Evolutionary conservation across 2,797 vertebrate species (phyloP).

Genomic region (Sebastes kiyomatsui): DNA sequence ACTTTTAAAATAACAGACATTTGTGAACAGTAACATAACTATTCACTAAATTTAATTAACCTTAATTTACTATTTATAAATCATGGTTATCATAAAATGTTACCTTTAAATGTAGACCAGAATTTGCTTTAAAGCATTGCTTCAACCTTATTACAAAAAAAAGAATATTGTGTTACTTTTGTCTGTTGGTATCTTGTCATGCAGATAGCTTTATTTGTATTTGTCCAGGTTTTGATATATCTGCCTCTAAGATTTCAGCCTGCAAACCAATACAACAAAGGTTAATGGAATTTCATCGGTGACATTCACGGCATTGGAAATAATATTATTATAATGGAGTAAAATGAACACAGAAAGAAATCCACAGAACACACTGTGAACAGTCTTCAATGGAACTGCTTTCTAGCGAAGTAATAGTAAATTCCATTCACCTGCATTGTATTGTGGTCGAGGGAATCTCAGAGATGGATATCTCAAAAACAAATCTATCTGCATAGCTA

Average conservation of each 20-base stretch:
- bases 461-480: not conserved
- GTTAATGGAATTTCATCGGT: not conserved
- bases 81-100: no score
- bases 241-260: not conserved
- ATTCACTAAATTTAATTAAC: no score
- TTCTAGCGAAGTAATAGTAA: not conserved
- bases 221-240: not conserved
- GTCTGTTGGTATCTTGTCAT: not conserved
- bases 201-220: not conserved
- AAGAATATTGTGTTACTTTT: rapidly evolving
- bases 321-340: not conserved
- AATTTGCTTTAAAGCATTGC: not conserved
- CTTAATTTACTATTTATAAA: no score
- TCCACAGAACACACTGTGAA: not conserved
- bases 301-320: not conserved
- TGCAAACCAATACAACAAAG: not conserved
- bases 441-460: not conserved
- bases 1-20: no score
- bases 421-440: not conserved
- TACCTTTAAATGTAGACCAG: no score
- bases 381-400: not conserved
- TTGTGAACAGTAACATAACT: no score
- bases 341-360: not conserved
- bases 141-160: not conserved
- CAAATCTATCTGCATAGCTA: not conserved